Conservation (phyloP, 2,888 invertebrate genomes). For the Heliconius charithonia region DNA sequence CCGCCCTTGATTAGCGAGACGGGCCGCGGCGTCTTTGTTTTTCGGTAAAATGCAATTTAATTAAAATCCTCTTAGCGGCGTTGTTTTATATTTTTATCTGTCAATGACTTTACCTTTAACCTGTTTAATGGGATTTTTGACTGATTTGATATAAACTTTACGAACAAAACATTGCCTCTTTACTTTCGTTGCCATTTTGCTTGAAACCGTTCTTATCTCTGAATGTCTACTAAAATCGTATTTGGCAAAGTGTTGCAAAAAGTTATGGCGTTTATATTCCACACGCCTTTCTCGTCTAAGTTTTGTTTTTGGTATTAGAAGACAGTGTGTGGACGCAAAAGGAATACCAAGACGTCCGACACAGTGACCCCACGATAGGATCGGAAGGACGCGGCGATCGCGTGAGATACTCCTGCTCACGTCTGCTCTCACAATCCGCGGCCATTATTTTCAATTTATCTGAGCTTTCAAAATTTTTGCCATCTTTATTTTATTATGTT, state of each 20-base stretch:
- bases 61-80: conserved; percentile 52
- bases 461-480: conserved; percentile 38
- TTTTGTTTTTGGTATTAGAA: conserved; percentile 38
- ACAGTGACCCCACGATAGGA: conserved; percentile 69
- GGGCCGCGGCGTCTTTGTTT: conserved; percentile 54
- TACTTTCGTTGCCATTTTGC: conserved; percentile 1
- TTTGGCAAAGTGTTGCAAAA: conserved; percentile 31
- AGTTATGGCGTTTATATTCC: conserved; percentile 30
- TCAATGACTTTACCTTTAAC: conserved; percentile 32
- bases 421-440: conserved; percentile 60
- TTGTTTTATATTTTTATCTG: conserved; percentile 46
- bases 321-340: conserved; percentile 39
- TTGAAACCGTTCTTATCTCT: not conserved
- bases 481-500: conserved; percentile 33
- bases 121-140: conserved; percentile 26
- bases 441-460: conserved; percentile 57
- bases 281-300: conserved; percentile 35
- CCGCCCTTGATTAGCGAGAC: conserved; percentile 75
- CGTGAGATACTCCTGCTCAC: conserved; percentile 73
- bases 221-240: conserved; percentile 24
- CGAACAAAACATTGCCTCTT: not conserved
- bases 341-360: conserved; percentile 67
- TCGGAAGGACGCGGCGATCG: conserved; percentile 62
- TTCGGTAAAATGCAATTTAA: conserved; percentile 50
- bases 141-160: conserved; percentile 9